Percentiles rank a stretch among this genome's conserved stretches.
Evolutionary conservation across 2,113 vertebrate species (phyloP).

Genomic region (Thryonomys swinderianus): DNA sequence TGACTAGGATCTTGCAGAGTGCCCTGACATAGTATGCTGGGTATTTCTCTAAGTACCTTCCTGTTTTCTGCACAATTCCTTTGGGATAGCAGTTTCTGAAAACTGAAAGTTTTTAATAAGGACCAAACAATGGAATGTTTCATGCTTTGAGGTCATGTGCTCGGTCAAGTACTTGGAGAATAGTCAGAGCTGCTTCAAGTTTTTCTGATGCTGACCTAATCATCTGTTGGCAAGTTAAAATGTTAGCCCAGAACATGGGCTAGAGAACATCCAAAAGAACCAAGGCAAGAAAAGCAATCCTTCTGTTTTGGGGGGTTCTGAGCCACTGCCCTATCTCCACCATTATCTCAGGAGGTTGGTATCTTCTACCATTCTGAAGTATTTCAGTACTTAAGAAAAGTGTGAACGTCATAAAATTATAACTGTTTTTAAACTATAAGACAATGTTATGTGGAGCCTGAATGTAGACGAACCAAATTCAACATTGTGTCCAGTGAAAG

Average conservation of each 20-base stretch:
- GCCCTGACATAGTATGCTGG: not conserved
- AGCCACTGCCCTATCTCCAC: not conserved
- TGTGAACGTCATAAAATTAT: too few relatives aligned
- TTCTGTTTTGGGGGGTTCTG: not conserved
- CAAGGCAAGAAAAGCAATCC: not conserved
- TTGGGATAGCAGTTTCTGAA: not conserved
- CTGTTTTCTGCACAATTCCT: not conserved
- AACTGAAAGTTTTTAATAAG: slow-evolving; percentile 13
- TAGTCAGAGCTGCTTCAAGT: not conserved
- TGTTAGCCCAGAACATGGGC: not conserved
- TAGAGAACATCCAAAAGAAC: not conserved
- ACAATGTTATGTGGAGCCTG: not conserved
- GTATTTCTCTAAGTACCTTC: not conserved
- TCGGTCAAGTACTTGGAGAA: not conserved
- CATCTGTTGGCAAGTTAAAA: not conserved
- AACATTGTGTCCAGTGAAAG: not conserved
- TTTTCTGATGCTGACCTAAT: not conserved
- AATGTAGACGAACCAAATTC: not conserved
- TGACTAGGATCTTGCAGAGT: not conserved
- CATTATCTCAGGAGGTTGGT: not conserved
- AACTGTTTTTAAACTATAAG: slow-evolving; percentile 2
- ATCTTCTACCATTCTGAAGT: not conserved
- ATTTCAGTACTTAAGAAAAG: not conserved
- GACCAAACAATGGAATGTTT: not conserved
- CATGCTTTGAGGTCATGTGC: not conserved